Conservation (phyloP, 2,888 invertebrate species). For the Hybos culiciformis region DNA sequence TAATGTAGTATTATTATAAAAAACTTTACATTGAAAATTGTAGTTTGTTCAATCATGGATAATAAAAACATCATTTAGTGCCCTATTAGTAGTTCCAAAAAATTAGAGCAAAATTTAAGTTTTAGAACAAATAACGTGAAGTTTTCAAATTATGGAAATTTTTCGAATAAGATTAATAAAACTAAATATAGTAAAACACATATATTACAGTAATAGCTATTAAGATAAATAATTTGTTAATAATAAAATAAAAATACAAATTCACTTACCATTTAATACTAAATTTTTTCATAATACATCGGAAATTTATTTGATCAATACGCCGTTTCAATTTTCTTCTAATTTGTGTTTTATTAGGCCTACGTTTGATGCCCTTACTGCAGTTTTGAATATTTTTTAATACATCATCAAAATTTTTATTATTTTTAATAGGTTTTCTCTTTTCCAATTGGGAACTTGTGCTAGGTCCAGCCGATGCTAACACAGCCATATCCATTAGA, state of each 20-base stretch:
- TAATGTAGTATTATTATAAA: too few species aligned
- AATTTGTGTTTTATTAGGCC: too few species aligned
- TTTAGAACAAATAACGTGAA: too few species aligned
- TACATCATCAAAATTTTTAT: background rate
- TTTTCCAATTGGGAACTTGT: background rate
- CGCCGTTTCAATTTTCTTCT: background rate
- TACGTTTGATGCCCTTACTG: too few species aligned
- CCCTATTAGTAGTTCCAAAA: too few species aligned
- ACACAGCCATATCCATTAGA: slow-evolving; percentile 1
- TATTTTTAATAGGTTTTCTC: too few species aligned
- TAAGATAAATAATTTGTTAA: background rate
- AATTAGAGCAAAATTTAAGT: too few species aligned
- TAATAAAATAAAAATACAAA: background rate
- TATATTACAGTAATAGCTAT: background rate
- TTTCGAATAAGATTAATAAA: too few species aligned
- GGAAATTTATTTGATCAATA: background rate
- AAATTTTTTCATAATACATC: background rate
- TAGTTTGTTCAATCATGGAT: too few species aligned
- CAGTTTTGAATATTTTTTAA: background rate
- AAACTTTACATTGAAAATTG: too few species aligned
- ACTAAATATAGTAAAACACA: background rate
- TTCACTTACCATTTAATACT: background rate
- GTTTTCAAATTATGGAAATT: too few species aligned
- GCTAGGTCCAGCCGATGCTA: background rate
- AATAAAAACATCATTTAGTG: too few species aligned